Conservation (phyloP, 2,888 invertebrate genomes). For the Acanthosepion esculentum region DNA sequence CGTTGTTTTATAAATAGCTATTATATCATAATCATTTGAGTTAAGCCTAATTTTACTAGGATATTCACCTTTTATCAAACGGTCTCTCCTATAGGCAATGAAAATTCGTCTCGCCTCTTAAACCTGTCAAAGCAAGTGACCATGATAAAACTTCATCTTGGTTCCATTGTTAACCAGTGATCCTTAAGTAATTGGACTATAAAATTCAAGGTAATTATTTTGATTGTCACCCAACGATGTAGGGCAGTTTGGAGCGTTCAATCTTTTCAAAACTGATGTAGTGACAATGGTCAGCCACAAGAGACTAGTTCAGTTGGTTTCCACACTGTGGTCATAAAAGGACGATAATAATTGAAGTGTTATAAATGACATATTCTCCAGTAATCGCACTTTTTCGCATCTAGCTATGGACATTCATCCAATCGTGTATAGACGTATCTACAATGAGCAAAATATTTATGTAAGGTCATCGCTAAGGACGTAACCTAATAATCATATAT, state of each 20-base stretch:
- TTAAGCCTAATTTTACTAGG: too few relatives aligned
- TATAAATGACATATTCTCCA: neutral
- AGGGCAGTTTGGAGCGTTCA: neutral
- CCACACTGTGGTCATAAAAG: neutral
- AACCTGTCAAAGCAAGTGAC: too few relatives aligned
- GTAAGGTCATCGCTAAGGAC: too few relatives aligned
- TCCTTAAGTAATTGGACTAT: neutral
- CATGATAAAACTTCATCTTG: too few relatives aligned
- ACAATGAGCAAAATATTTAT: too few relatives aligned
- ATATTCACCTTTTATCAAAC: too few relatives aligned
- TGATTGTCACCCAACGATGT: neutral
- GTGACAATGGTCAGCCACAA: too few relatives aligned
- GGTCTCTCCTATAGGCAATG: neutral
- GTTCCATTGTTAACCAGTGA: neutral
- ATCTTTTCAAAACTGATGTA: neutral
- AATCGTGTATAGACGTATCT: too few relatives aligned
- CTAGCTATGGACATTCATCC: neutral
- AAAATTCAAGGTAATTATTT: neutral
- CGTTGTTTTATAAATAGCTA: too few relatives aligned
- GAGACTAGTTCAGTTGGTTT: too few relatives aligned
- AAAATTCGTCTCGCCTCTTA: neutral
- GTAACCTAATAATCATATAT: too few relatives aligned
- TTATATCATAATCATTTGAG: too few relatives aligned
- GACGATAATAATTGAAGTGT: neutral
- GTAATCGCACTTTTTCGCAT: neutral